A percentile compares a stretch with the other conserved stretches of the same genome.
These are phyloP conservation scores for Bruchidius siliquastri DNA, from an alignment of 2,888 invertebrate species.

Conservation along the genomic window DNA sequence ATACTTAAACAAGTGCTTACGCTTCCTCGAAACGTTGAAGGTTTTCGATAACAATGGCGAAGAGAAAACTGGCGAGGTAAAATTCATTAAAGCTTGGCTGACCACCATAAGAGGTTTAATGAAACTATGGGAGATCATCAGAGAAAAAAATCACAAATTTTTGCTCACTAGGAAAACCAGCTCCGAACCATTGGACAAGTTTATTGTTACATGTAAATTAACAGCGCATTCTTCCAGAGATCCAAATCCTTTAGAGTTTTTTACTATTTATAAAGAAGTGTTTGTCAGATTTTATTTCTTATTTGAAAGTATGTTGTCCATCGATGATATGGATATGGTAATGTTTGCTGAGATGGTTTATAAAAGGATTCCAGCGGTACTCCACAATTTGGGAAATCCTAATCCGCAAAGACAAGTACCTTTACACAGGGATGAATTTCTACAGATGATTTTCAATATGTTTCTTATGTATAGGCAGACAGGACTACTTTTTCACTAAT, in stretches of 20 bases:
- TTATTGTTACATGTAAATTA: background rate
- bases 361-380: background rate
- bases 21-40: constrained; percentile 4
- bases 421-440: background rate
- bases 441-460: background rate
- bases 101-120: constrained; percentile 10
- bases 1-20: constrained; percentile 2
- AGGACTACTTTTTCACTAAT: too few relatives aligned
- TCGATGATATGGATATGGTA: background rate
- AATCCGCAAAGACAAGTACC: background rate
- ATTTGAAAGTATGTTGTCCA: background rate
- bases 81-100: constrained; percentile 11
- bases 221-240: background rate
- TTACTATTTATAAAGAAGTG: background rate
- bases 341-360: background rate
- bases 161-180: constrained; percentile 9
- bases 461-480: too few relatives aligned
- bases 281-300: background rate
- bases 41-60: constrained; percentile 3
- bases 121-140: constrained; percentile 11
- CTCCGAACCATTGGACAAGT: constrained; percentile 9
- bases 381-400: background rate
- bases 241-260: background rate
- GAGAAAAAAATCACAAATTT: background rate
- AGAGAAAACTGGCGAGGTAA: constrained; percentile 9